phyloP scores from a whole-genome alignment of 2,797 vertebrate genomes.

The Periophthalmus magnuspinnatus region DNA sequence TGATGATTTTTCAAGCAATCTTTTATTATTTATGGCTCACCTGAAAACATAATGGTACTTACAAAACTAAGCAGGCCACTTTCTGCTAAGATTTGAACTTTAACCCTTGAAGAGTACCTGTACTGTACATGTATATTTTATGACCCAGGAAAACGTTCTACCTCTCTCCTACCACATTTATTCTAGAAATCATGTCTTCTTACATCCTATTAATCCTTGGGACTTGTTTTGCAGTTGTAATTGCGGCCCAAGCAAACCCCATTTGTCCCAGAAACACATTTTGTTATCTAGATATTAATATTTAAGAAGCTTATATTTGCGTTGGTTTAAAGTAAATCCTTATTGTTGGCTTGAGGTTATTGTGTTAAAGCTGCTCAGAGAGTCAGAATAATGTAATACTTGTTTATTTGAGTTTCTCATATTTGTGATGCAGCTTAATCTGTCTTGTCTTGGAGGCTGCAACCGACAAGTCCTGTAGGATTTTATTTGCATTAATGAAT shows the following conservation, averaged over 20 bases:
- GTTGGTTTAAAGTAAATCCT: slow-evolving; percentile 16
- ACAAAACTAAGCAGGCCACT: too few relatives aligned
- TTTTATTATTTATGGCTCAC: too few relatives aligned
- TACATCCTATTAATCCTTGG: too few relatives aligned
- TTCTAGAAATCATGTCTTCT: too few relatives aligned
- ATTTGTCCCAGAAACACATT: background rate
- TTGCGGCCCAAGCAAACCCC: background rate
- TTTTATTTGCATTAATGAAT: slow-evolving; percentile 40
- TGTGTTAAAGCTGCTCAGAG: slow-evolving; percentile 15
- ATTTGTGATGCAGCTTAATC: slow-evolving; percentile 30
- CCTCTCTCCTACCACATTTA: too few relatives aligned
- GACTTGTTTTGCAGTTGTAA: background rate
- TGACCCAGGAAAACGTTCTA: too few relatives aligned
- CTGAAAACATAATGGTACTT: too few relatives aligned
- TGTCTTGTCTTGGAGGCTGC: slow-evolving; percentile 40
- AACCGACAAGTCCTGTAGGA: slow-evolving; percentile 15
- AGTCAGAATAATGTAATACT: slow-evolving; percentile 12
- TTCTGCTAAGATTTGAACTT: too few relatives aligned
- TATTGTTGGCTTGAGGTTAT: slow-evolving; percentile 24
- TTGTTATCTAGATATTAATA: background rate
- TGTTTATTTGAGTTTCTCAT: slow-evolving; percentile 30
- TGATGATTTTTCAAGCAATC: too few relatives aligned
- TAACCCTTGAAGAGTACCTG: too few relatives aligned
- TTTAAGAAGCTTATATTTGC: slow-evolving; percentile 4
- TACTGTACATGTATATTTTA: too few relatives aligned